Base-by-base conservation (phyloP, 2,797 vertebrate genomes). In the Eleutherodactylus coqui region DNA sequence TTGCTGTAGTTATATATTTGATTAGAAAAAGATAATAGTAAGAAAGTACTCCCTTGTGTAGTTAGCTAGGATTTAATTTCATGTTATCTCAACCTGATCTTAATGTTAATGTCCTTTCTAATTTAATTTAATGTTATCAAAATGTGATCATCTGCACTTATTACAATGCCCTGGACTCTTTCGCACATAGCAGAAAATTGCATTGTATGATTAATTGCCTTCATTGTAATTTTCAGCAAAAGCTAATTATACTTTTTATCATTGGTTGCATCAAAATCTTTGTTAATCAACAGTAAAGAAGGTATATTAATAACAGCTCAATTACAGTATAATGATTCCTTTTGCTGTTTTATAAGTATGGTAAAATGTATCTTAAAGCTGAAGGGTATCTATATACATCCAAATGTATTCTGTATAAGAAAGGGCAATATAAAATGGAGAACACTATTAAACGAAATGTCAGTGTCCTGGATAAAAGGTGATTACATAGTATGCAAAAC, bases 101-200 rank as follows among this genome's bases (percentile, higher is more conserved):
- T 78, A 84, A 84, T 85, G 34, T 45, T 55, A 69, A 43, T 55
- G 62, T 45, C 47, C 17, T 72, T 55, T 85, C 49, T 41, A 67
- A 55, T 85, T 79, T 85, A 32, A 70, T 85, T 70, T 85, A 77
- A 38, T 41, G 43, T 27, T 38, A 69, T 84, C 19, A 69, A n/a
- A 55, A 79, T 79, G 21, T 45, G 27, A 85, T 80, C 38, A 69
- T 80, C n/a, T 19, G 19, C 41, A 75, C 62, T 72, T 32, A 85
- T 79, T 55, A 67, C 32, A 79, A 55, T 79, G 62, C 32, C 75
- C 47, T 27, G 73, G 24, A 64, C 62, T 78, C 47, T 75, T 43
- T 77, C 43, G 51, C 43, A 62, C 29, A 49, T 38, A 67, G 27
- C 55, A 84, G 60, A 77, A 77, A 69, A 64, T 53, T 49, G 32